Percentiles rank a stretch among this genome's conserved stretches.
Evolutionary conservation across 2,888 invertebrate genomes (phyloP).

Genomic region (Drosophila mimica): DNA sequence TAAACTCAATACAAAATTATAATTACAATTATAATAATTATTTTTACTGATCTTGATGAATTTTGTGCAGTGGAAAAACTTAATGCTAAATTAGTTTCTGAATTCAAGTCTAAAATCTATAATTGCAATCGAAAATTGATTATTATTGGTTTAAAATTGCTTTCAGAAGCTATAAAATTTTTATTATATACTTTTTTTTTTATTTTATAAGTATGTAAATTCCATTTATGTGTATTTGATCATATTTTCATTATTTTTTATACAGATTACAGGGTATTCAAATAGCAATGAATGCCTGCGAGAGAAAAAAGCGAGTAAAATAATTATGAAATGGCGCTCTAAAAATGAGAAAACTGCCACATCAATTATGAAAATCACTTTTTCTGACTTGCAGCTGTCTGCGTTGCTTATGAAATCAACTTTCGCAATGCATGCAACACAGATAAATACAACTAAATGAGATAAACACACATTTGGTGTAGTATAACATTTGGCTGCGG

Average conservation of each 20-base stretch:
- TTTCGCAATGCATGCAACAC: conserved; percentile 21
- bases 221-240: no score
- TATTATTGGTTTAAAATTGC: neutral
- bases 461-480: conserved; percentile 21
- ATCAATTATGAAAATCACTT: conserved; percentile 34
- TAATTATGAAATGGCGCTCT: conserved; percentile 28
- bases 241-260: neutral
- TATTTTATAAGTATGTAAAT: neutral
- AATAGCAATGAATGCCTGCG: neutral
- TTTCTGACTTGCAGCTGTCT: conserved; percentile 27
- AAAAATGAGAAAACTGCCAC: conserved; percentile 33
- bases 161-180: neutral
- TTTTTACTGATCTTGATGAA: neutral
- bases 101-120: neutral
- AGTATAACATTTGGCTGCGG: conserved; percentile 35
- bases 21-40: neutral
- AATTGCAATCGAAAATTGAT: neutral
- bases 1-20: neutral
- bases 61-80: neutral
- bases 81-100: neutral
- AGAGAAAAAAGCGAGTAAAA: conserved; percentile 1
- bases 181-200: neutral
- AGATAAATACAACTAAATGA: conserved; percentile 14
- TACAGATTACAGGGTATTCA: neutral
- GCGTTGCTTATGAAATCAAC: conserved; percentile 32